Percentiles rank a stretch among this genome's conserved stretches.
Conservation (phyloP, 2,113 vertebrate genomes). For the Leiothrix lutea region DNA sequence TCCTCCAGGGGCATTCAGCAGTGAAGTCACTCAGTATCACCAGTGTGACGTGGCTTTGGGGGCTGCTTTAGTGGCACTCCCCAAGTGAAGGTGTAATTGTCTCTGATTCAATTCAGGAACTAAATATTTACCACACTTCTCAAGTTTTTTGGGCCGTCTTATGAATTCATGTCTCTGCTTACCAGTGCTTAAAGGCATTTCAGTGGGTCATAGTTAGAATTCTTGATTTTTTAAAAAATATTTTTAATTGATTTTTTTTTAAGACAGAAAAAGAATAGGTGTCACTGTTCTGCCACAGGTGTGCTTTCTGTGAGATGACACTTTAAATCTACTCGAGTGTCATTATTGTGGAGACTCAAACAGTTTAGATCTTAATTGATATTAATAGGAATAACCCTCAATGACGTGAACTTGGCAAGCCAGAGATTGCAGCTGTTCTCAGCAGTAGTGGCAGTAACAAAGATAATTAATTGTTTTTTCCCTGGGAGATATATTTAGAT, state of each 20-base stretch:
- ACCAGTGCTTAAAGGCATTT: not conserved
- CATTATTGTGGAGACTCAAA: not conserved
- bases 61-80: not conserved
- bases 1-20: not conserved
- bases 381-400: slow-evolving; percentile 57
- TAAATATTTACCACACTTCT: not conserved
- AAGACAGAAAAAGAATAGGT: not conserved
- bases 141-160: not conserved
- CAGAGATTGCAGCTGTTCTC: slow-evolving; percentile 58
- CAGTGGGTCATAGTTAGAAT: not conserved
- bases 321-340: not conserved
- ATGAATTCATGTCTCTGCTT: not conserved
- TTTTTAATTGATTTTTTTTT: not conserved
- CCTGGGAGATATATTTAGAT: slow-evolving; percentile 42
- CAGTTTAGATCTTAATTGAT: slow-evolving; percentile 53
- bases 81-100: not conserved
- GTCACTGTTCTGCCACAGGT: not conserved
- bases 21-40: accelerated
- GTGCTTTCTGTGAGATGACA: not conserved
- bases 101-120: not conserved
- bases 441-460: slow-evolving; percentile 23
- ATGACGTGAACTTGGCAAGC: slow-evolving; percentile 30
- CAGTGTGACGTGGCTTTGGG: not conserved
- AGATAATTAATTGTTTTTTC: slow-evolving; percentile 65
- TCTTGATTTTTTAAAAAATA: too few relatives aligned